Base-by-base conservation (phyloP, 2,888 invertebrate genomes). In the Pristionchus mayeri region DNA sequence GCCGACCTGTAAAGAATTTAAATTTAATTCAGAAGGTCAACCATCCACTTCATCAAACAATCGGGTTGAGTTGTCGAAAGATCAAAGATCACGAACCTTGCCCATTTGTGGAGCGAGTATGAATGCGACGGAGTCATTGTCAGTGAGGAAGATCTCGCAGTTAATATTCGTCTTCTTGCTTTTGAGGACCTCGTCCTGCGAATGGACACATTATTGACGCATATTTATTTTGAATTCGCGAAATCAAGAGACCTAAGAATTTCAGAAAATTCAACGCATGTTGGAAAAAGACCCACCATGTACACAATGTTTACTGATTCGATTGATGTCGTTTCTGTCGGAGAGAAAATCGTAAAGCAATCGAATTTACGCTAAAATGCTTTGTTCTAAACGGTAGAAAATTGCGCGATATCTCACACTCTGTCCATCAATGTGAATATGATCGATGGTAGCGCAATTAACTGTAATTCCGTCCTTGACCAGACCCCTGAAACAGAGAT, bases 1-100 rank as follows among this genome's bases (percentile, higher is more conserved):
- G 27, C 75, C 75, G 75, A 21, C 27, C 75, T 75, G 75, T 13
- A 44, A 71, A n/a, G n/a, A 40, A 71, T 71, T n/a, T 40, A 40
- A 40, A 40, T 40, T n/a, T 40, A 75, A 37, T 18, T 1, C 16
- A 2, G 6, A 0, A 3, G 40, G 13, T 67, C 0, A 67, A 67
- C 27, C 16, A 27, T 67, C 63, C n/a, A n/a, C n/a, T n/a, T n/a
- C n/a, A n/a, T n/a, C n/a, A n/a, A n/a, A n/a, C n/a, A n/a, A n/a
- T n/a, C n/a, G n/a, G n/a, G n/a, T n/a, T n/a, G n/a, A n/a, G n/a
- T n/a, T n/a, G n/a, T n/a, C n/a, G n/a, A 67, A 67, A 37, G 37
- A 13, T 67, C 67, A 71, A 71, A 37, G n/a, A 40, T 67, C 67
- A 7, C 60, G 3, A 11, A 63, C 63, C 34, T 63, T 34, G n/a